Evolutionary conservation across 2,888 invertebrate genomes (phyloP), one percentile per base, ranked within the genome.

Genomic region (Platycheirus albimanus): DNA sequence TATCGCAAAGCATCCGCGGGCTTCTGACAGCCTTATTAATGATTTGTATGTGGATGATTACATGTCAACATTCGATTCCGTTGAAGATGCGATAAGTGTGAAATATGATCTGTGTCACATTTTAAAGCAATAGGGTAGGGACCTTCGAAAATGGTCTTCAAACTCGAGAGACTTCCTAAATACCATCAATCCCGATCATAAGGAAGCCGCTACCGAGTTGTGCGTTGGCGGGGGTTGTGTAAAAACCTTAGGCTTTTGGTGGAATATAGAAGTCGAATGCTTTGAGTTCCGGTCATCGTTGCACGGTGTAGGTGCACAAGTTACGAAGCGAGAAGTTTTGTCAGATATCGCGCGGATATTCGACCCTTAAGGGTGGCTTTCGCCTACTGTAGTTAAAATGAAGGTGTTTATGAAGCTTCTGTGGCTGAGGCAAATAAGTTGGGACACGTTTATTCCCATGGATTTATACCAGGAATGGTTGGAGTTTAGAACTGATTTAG

Each of bases 61-160:
- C 4, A 64, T 38, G 20, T n/a, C 36, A 0, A 13, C 38, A 8
- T 49, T 49, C 36, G 28, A 58, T 1, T 5, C 28, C 13, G 30
- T 43, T 2, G 17, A 47, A 6, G 47, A 49, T 7, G 63, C 63
- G 8, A 1, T 28, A 6, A 17, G 6, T 11, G 24, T 71, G 10
- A 52, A 63, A 52, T n/a, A 63, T 3, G 41, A 71, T 38, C 28
- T 71, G 13, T 33, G 43, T n/a, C 51, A 15, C 15, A 72, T 64
- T 11, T 3, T 72, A 10, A 43, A 17, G 2, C 24, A 45, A 15
- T 47, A 20, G 13, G 58, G 58, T 19, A 67, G 67, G 45, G 52
- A 76, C 20, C 61, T 76, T 19, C 67, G 67, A 3, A 61, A 54
- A 17, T 51, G 58, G 58, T 43, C 51, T 13, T 66, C 56, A 7